phyloP scores from a whole-genome alignment of 2,888 invertebrate species.

The Sipha maydis region DNA sequence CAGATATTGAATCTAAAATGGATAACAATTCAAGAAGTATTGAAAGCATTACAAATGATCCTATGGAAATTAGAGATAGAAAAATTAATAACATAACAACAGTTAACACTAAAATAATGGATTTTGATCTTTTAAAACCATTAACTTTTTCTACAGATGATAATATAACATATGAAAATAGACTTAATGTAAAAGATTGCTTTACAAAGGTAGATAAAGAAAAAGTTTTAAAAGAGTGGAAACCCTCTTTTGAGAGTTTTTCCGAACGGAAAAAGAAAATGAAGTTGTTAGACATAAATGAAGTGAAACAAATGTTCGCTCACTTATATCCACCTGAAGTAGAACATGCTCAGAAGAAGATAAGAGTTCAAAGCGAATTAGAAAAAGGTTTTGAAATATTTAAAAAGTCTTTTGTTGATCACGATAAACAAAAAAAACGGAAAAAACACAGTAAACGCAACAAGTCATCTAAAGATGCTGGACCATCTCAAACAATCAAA shows the following conservation, averaged over 20 bases:
- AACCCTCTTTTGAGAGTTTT: background rate
- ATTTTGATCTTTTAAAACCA: constrained; percentile 26
- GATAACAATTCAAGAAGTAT: background rate
- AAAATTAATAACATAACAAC: background rate
- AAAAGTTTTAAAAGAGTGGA: background rate
- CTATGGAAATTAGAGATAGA: background rate
- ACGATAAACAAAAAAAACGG: no score
- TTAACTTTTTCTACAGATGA: background rate
- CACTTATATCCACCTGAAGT: background rate
- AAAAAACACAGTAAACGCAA: no score
- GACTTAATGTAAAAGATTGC: background rate
- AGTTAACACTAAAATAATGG: background rate
- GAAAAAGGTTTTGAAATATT: background rate
- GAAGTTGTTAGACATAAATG: background rate
- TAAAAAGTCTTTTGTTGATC: background rate
- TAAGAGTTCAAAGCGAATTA: background rate
- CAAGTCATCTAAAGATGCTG: background rate
- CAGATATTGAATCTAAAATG: background rate
- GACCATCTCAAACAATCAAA: background rate
- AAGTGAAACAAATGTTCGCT: background rate
- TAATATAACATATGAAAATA: background rate
- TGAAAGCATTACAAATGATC: background rate
- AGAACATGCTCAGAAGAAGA: background rate
- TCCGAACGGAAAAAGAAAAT: background rate
- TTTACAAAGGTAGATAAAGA: background rate